Evolutionary conservation across 2,113 vertebrate genomes (phyloP).

Genomic region (Serinus canaria): DNA sequence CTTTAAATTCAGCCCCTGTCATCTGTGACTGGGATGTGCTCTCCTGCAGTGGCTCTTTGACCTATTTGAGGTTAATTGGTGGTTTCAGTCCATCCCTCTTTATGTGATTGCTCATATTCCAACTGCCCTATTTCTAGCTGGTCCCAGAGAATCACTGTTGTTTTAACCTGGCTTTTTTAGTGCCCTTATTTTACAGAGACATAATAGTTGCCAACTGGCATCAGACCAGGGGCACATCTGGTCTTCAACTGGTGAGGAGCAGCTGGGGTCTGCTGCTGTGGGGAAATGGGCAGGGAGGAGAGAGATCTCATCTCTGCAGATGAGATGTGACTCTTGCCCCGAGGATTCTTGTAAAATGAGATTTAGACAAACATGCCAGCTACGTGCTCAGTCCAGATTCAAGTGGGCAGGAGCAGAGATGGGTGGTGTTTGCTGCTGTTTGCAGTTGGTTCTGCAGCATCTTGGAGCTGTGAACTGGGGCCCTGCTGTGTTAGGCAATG

Average conservation of each 20-base stretch:
- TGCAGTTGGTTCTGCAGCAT: neutral
- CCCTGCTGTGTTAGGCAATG: neutral
- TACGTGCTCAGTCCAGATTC: neutral
- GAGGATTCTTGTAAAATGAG: neutral
- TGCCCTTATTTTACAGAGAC: neutral
- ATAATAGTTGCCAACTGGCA: neutral
- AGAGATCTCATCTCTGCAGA: neutral
- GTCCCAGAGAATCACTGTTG: neutral
- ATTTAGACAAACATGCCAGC: neutral
- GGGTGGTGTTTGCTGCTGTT: neutral
- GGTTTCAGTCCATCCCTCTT: neutral
- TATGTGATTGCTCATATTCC: neutral
- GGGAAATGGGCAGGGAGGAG: neutral
- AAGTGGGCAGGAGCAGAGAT: neutral
- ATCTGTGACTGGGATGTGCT: neutral
- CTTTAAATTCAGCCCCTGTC: constrained; percentile 30
- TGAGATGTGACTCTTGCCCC: neutral
- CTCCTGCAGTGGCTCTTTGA: neutral
- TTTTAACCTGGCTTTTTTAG: neutral
- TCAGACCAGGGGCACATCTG: neutral
- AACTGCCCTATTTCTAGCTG: neutral
- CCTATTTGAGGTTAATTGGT: constrained; percentile 41
- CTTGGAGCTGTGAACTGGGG: neutral
- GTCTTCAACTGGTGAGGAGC: neutral
- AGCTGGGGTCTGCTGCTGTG: neutral